Evolutionary conservation across 2,888 invertebrate species (phyloP), one percentile per base, ranked within the genome.

Genomic region (Geotrupes spiniger): DNA sequence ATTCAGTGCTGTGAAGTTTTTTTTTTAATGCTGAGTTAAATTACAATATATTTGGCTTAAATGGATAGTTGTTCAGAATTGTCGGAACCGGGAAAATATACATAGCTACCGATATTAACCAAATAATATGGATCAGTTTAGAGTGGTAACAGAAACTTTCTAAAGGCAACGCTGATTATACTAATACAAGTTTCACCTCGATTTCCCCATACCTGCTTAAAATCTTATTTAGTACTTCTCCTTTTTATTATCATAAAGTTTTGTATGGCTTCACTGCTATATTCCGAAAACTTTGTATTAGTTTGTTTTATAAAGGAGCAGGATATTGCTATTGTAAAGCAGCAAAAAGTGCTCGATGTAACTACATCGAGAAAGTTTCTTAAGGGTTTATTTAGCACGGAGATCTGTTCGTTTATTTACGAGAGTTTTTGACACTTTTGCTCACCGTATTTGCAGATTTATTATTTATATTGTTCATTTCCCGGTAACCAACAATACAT

Each of bases 351-450:
- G 40, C 40, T 40, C 40, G 25, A 40, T 46, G 16, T 39, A 37
- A 44, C 37, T 37, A 44, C 37, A 40, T 40, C 21, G 46, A 31
- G 40, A 46, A 46, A 46, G 46, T 46, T 46, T 40, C 29, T 16
- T 17, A 16, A 46, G 46, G 39, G 33, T 39, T 40, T 33, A 46
- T 46, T 40, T 40, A 40, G 46, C 39, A 28, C 40, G 28, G 44
- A 44, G 44, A 44, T 44, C 28, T 44, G 37, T 38, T 28, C 33
- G 12, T 15, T 29, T 46, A 48, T 48, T 48, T 48, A 48, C 48
- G 48, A 48, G 42, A 48, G 48, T 48, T 48, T 46, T 38, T 42
- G 48, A 43, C 42, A 48, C 42, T 48, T 48, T 33, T 36, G 26
- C 31, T 33, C 14, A 8, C 21, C 6, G 6, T 4, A 3, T 3